These are phyloP conservation scores for Sprattus sprattus DNA, from an alignment of 2,113 vertebrate genomes.

Conservation along the genomic window DNA sequence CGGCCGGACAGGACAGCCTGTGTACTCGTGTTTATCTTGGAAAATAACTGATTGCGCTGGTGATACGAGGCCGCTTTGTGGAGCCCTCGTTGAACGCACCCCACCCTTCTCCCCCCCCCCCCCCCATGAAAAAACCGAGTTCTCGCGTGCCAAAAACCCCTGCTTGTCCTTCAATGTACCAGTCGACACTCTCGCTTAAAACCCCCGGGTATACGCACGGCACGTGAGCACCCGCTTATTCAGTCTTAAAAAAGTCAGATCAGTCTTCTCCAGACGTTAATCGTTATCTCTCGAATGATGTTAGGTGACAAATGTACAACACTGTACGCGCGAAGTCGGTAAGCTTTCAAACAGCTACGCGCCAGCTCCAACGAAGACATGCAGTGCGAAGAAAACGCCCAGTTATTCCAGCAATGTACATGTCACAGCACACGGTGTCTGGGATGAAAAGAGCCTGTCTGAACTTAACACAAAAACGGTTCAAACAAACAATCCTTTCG, in stretches of 20 bases:
- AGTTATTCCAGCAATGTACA: slow-evolving; percentile 38
- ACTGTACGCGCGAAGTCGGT: slow-evolving; percentile 3
- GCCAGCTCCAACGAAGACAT: slow-evolving; percentile 41
- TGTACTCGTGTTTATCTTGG: neutral
- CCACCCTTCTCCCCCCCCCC: neutral
- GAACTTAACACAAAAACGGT: neutral
- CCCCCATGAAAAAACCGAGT: neutral
- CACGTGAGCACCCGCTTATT: neutral
- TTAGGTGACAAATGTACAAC: neutral
- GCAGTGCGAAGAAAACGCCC: slow-evolving; percentile 76
- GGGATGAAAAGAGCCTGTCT: neutral
- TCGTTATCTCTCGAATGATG: neutral
- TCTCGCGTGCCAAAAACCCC: neutral
- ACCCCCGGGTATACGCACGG: neutral
- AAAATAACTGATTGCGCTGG: slow-evolving; percentile 8
- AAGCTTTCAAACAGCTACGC: slow-evolving; percentile 41
- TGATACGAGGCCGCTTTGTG: slow-evolving; percentile 1
- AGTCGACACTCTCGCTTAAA: neutral
- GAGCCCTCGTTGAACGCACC: neutral
- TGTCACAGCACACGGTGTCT: neutral
- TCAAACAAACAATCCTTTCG: neutral
- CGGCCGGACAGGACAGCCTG: neutral
- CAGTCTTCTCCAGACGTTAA: neutral
- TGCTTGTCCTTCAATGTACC: neutral
- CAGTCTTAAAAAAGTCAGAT: neutral